Evolutionary conservation across 2,888 invertebrate genomes (phyloP).

Genomic region (Melanophora roralis): DNA sequence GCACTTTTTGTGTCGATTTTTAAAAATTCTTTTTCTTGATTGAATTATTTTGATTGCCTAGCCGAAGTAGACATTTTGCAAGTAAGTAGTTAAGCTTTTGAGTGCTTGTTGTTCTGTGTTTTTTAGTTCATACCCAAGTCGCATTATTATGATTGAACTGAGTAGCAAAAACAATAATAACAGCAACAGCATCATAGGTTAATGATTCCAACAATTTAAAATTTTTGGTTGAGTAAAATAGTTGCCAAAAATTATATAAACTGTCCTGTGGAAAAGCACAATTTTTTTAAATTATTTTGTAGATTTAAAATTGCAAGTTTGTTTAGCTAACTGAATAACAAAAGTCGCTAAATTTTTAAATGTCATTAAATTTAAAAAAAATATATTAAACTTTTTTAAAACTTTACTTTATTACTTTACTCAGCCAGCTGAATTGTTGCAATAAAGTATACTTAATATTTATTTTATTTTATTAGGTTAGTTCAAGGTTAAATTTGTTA

Average conservation of each 20-base stretch:
- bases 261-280: no score
- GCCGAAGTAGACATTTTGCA: slow-evolving; percentile 22
- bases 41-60: slow-evolving; percentile 65
- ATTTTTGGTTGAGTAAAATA: slow-evolving; percentile 14
- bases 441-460: no score
- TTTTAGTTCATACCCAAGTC: slow-evolving; percentile 5
- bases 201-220: slow-evolving; percentile 46
- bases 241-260: slow-evolving; percentile 15
- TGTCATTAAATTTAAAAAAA: no score
- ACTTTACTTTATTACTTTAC: no score
- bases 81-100: background rate
- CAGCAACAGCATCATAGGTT: background rate
- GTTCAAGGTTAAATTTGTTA: no score
- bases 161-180: background rate
- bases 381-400: no score
- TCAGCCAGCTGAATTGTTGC: background rate
- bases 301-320: no score
- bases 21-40: slow-evolving; percentile 57
- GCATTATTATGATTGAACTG: slow-evolving; percentile 44
- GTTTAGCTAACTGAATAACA: no score
- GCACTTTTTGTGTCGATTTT: background rate
- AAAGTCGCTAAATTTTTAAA: no score
- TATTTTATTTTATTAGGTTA: no score
- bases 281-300: no score
- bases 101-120: background rate